Percentiles rank a stretch among this genome's conserved stretches.
These are phyloP conservation scores for Andrena haemorrhoa DNA, from an alignment of 2,888 invertebrate genomes.

Conservation along the genomic window DNA sequence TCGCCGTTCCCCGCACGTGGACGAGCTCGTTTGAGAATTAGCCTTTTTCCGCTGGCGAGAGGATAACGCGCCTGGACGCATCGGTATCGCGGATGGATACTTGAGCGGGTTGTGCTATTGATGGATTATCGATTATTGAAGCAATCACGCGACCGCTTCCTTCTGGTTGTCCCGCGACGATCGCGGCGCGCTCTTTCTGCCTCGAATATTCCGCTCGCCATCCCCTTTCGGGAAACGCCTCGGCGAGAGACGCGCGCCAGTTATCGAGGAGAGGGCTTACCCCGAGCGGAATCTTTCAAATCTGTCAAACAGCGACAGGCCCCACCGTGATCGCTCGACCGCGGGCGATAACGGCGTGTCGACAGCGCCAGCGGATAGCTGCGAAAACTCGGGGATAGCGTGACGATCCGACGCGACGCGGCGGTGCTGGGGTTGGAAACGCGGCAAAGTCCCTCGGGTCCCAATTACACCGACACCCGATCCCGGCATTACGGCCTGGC, in stretches of 20 bases:
- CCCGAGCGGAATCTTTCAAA: not conserved
- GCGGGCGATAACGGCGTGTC: slow-evolving; percentile 20
- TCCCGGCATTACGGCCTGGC: slow-evolving; percentile 82
- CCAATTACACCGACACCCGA: slow-evolving; percentile 85
- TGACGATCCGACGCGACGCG: slow-evolving; percentile 62
- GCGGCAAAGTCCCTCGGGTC: slow-evolving; percentile 82
- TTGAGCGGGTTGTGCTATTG: slow-evolving; percentile 18
- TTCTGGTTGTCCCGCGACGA: not conserved
- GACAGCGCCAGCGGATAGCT: slow-evolving; percentile 43
- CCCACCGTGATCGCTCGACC: slow-evolving; percentile 6
- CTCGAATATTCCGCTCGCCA: not conserved
- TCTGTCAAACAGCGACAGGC: not conserved
- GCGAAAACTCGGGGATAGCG: slow-evolving; percentile 67
- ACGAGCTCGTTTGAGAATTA: slow-evolving; percentile 67
- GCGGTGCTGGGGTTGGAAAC: slow-evolving; percentile 70
- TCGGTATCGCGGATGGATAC: slow-evolving; percentile 37
- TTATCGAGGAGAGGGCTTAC: not conserved
- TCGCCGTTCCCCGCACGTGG: slow-evolving; percentile 8
- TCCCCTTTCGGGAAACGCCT: not conserved
- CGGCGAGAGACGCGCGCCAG: not conserved
- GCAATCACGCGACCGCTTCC: not conserved
- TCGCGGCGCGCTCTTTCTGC: not conserved
- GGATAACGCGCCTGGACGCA: slow-evolving; percentile 29
- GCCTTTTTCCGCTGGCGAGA: slow-evolving; percentile 44
- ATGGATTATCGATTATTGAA: slow-evolving; percentile 28